Evolutionary conservation across 1,140 invertebrate genomes (phyloP).

Genomic region (Chelonus insularis): DNA sequence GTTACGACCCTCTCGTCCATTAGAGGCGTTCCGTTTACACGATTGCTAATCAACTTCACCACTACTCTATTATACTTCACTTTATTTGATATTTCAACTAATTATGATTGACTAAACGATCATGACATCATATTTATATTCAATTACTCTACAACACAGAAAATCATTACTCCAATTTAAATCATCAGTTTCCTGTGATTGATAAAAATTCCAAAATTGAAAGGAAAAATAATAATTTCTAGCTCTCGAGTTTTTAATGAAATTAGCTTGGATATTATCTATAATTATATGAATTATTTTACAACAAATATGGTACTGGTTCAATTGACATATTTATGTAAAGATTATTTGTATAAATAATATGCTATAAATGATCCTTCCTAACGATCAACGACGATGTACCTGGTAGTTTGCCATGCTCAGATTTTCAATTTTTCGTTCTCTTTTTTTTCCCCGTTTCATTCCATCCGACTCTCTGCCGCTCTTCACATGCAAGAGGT

Average conservation of each 20-base stretch:
- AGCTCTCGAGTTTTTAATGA: no score
- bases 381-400: slow-evolving; percentile 8
- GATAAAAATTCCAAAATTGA: no score
- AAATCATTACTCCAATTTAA: no score
- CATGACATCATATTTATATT: no score
- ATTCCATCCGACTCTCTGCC: slow-evolving; percentile 7
- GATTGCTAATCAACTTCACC: slow-evolving; percentile 17
- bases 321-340: no score
- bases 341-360: slow-evolving; percentile 10
- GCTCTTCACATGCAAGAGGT: slow-evolving; percentile 5
- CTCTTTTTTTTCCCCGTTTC: slow-evolving; percentile 13
- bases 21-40: slow-evolving; percentile 37
- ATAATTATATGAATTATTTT: no score
- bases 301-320: no score
- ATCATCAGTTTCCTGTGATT: no score
- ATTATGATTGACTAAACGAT: background rate
- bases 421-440: slow-evolving; percentile 7
- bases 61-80: slow-evolving; percentile 36
- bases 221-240: no score
- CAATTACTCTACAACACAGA: no score
- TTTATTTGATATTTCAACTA: slow-evolving; percentile 29
- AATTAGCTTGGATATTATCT: no score
- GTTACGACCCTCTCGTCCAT: slow-evolving; percentile 10
- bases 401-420: background rate
- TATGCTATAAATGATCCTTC: slow-evolving; percentile 4